Evolutionary conservation across 2,888 invertebrate genomes (phyloP), one percentile per base, ranked within the genome.

Genomic region (Phaonia tiefii): DNA sequence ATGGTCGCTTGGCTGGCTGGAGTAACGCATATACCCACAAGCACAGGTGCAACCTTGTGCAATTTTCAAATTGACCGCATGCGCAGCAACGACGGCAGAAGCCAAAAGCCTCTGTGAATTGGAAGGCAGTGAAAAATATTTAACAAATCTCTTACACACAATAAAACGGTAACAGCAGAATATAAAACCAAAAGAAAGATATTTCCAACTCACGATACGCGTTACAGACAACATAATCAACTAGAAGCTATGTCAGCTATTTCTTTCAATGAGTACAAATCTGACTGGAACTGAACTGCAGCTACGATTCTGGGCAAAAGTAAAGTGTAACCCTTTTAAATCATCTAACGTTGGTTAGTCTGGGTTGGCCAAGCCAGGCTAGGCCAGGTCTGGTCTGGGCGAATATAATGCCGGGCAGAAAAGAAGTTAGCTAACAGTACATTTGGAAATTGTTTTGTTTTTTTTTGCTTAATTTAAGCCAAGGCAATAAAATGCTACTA

Each of bases 21-120:
- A 22, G 25, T 31, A 69, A 69, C 20, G 49, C 69, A 51, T 20
- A 63, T 8, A 81, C 31, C 70, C 74, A 80, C 75, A 72, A 75
- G 75, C 82, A 80, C 84, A 83, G 81, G 83, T 83, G 84, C 82
- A 75, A 80, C 79, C 83, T 76, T 79, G 54, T 37, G 72, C 56
- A 56, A 42, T 63, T 56, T 49, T 72, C 74, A 75, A 80, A 76
- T 83, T 81, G 82, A 82, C 81, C 83, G 79, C 80, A 84, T 79
- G 80, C 80, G 51, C 8, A 51, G 51, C 51, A 51, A 1, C 51
- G 11, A 20, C 20, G 20, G 22, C 44, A 4, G 13, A 4, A 44
- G 44, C 44, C 54, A 25, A 54, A 49, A 54, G 54, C 25, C 54
- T 20, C 15, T 31, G 8, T 8, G 31, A 31, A 31, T 8, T 2